These are phyloP conservation scores for Alces alces DNA, from an alignment of 2,113 vertebrate genomes.

Conservation along the genomic window DNA sequence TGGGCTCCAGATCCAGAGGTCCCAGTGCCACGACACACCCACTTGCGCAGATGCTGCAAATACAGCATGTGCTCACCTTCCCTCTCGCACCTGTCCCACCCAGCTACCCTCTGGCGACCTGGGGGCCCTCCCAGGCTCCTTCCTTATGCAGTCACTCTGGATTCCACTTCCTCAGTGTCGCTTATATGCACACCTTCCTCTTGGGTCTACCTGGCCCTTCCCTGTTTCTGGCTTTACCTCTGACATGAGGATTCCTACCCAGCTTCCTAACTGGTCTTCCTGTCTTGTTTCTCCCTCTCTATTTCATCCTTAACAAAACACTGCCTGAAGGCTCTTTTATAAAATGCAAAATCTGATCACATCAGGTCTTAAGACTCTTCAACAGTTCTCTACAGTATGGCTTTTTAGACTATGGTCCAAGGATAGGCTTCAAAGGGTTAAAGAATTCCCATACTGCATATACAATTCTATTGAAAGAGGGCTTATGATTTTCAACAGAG, in stretches of 20 bases:
- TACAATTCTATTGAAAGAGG: background rate
- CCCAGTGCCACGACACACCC: background rate
- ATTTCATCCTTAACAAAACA: background rate
- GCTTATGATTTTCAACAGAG: background rate
- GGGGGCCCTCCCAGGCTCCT: background rate
- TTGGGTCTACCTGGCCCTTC: background rate
- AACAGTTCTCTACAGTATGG: background rate
- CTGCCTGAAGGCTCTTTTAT: background rate
- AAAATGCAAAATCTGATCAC: background rate
- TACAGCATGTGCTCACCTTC: fast-evolving
- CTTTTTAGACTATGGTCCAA: background rate
- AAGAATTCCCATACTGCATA: background rate
- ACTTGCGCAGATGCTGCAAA: background rate
- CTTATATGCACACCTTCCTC: background rate
- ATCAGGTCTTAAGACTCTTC: background rate
- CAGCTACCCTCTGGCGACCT: background rate
- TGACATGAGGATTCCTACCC: background rate
- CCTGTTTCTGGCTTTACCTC: background rate
- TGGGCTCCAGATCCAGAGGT: background rate
- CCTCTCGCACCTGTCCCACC: background rate
- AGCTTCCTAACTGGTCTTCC: background rate
- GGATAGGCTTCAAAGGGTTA: background rate
- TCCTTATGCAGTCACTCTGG: background rate
- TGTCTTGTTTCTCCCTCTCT: background rate
- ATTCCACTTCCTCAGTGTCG: background rate